Percentiles rank a stretch among this genome's conserved stretches.
Conservation (phyloP, 2,888 invertebrate genomes). For the Lathronympha strigana region DNA sequence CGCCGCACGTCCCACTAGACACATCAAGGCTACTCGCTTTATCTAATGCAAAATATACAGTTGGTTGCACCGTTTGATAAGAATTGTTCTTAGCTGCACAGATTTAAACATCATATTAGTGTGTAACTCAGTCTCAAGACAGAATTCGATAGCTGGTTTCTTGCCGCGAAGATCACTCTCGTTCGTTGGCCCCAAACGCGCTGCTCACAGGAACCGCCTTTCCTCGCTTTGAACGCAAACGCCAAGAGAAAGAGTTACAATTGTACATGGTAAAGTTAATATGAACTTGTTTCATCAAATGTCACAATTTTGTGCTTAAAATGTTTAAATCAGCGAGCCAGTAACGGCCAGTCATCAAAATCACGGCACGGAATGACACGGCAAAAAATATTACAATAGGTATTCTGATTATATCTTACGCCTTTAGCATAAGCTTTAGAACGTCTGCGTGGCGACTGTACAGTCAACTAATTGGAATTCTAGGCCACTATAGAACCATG, state of each 20-base stretch:
- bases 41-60: not conserved
- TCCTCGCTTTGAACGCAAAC: not conserved
- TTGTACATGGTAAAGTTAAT: not conserved
- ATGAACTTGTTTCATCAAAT: too few relatives aligned
- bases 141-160: not conserved
- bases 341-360: not conserved
- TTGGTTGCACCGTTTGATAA: too few relatives aligned
- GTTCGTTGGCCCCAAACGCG: not conserved
- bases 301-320: not conserved
- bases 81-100: conserved; percentile 9
- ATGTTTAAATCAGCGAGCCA: conserved; percentile 38
- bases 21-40: not conserved
- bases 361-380: conserved; percentile 2
- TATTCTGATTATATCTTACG: too few relatives aligned
- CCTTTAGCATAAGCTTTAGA: too few relatives aligned
- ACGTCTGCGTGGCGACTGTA: too few relatives aligned
- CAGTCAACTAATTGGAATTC: too few relatives aligned
- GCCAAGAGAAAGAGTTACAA: not conserved
- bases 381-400: not conserved
- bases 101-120: conserved; percentile 25
- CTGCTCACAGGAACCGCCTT: not conserved
- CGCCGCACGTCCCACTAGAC: too few relatives aligned
- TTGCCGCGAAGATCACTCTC: not conserved
- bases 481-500: too few relatives aligned
- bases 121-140: conserved; percentile 8